Conservation (phyloP, 2,797 vertebrate genomes). For the Cheirogaleus major region DNA sequence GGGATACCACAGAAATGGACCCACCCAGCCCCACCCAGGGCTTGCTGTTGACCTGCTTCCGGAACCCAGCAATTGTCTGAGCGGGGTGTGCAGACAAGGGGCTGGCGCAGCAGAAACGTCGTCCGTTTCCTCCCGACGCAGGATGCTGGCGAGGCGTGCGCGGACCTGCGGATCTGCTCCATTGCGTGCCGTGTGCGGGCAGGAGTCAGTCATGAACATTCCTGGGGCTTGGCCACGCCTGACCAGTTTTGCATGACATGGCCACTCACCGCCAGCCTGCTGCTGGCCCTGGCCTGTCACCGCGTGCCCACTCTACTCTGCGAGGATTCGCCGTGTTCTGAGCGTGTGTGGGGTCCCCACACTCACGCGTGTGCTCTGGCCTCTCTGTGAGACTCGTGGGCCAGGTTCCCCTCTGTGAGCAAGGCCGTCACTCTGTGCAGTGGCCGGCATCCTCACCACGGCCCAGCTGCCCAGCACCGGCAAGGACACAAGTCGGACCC, state of each 20-base stretch:
- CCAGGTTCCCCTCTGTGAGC: too few relatives aligned
- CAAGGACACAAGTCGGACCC: not conserved
- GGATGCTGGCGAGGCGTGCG: fast-evolving
- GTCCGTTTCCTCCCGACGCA: not conserved
- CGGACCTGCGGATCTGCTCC: fast-evolving
- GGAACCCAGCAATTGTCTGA: not conserved
- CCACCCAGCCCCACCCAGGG: fast-evolving
- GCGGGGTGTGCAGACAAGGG: not conserved
- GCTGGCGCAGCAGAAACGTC: fast-evolving
- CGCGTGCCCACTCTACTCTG: fast-evolving
- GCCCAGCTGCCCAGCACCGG: not conserved
- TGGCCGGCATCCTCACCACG: not conserved
- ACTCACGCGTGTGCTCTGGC: too few relatives aligned
- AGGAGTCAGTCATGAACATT: fast-evolving
- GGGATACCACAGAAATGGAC: not conserved
- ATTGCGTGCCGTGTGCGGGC: fast-evolving
- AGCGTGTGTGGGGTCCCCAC: not conserved
- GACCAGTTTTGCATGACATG: too few relatives aligned
- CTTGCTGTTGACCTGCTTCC: fast-evolving
- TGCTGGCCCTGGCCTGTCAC: fast-evolving
- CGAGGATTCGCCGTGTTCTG: not conserved
- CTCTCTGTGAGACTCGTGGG: too few relatives aligned
- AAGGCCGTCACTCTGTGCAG: too few relatives aligned
- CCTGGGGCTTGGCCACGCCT: fast-evolving
- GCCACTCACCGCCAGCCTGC: not conserved